Percentiles rank a stretch among this genome's conserved stretches.
Conservation (phyloP, 1,140 invertebrate species). For the Drosophila elegans region DNA sequence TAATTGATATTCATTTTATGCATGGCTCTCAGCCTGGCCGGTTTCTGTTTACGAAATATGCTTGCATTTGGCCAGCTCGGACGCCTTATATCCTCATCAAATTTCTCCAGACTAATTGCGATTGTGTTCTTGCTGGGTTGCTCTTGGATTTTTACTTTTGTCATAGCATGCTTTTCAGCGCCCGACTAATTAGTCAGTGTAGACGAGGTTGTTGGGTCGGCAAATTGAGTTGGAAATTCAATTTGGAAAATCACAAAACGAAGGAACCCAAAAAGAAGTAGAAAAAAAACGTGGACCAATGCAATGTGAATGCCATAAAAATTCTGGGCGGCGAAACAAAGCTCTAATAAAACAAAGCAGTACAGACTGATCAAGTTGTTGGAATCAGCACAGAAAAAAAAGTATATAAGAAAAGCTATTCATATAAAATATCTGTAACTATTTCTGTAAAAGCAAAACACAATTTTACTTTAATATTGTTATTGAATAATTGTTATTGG, state of each 20-base stretch:
- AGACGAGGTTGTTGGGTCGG: constrained; percentile 32
- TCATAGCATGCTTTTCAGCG: constrained; percentile 60
- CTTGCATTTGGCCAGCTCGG: not conserved
- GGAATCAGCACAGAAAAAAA: constrained; percentile 3
- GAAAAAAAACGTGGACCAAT: constrained; percentile 17
- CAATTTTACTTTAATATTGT: too few species aligned
- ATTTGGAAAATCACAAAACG: constrained; percentile 71
- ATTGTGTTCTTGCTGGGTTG: constrained; percentile 2
- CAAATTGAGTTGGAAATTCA: constrained; percentile 80
- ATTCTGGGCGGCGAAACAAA: constrained; percentile 15
- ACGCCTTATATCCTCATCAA: constrained; percentile 4
- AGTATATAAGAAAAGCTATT: not conserved
- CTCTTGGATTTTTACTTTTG: constrained; percentile 19
- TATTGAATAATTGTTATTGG: too few species aligned
- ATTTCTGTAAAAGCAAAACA: too few species aligned
- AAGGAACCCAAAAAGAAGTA: constrained; percentile 34
- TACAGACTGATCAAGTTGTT: constrained; percentile 52
- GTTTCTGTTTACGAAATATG: constrained; percentile 35
- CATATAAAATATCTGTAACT: not conserved
- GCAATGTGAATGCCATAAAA: constrained; percentile 26
- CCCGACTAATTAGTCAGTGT: constrained; percentile 33
- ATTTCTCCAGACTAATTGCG: constrained; percentile 27
- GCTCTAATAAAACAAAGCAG: constrained; percentile 29
- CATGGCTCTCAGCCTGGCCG: constrained; percentile 8
- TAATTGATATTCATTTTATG: constrained; percentile 67